Base-by-base conservation (phyloP, 1,140 invertebrate species). In the Panagrolaimus sp. region DNA sequence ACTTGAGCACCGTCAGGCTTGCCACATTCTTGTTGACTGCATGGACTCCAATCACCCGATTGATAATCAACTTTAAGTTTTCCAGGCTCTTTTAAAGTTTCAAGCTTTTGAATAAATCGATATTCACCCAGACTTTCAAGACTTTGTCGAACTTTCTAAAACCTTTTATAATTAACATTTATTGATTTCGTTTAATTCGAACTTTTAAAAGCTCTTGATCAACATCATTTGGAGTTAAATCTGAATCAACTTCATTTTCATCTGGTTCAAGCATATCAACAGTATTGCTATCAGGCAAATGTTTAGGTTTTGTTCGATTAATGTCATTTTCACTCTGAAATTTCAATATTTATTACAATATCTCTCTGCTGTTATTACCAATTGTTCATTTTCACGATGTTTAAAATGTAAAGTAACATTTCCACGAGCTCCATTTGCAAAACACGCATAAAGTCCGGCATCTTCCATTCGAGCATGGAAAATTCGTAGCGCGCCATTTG, bases 401-500 rank as follows among this genome's bases (percentile, higher is more conserved):
- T 80, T 80, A 64, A 80, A 80, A 27, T 65, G 67, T 1, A 81
- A 62, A 23, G 78, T 83, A 2, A 82, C 76, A 68, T 83, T 82
- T 51, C 80, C 80, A 45, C 74, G 74, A 14, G 69, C 66, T 45
- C 72, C 66, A 66, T 74, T 70, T 25, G 81, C 78, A 42, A 74
- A 71, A 66, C 80, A 82, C 43, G 79, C 80, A 63, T 83, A 82
- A 14, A 83, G 42, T 25, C 80, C 80, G 20, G 77, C 77, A 68
- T 82, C 80, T 66, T 77, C 75, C 62, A 76, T 69, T 42, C 72
- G 65, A 16, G 79, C 78, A 65, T 83, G 75, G 69, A 82, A 83
- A 16, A 82, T 82, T 47, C 80, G 44, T 14, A 82, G 66, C n/a
- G 82, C 81, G 16, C 80, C 80, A 66, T 82, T 82, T 57, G 69